Base-by-base conservation (phyloP, 2,797 vertebrate genomes). In the Holocentrus rufus region DNA sequence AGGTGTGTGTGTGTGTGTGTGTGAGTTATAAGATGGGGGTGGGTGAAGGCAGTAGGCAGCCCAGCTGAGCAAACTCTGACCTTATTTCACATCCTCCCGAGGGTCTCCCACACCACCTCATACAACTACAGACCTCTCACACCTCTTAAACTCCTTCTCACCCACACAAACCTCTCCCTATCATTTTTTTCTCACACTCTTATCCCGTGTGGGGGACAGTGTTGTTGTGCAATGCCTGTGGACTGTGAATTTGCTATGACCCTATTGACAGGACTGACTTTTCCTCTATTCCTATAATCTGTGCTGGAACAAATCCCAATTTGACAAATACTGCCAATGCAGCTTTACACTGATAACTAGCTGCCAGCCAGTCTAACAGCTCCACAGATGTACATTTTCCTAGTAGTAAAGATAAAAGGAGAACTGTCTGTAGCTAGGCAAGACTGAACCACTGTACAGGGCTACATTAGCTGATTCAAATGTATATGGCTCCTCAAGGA, bases 61-160 rank as follows among this genome's bases (percentile, higher is more conserved):
- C 84, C 94, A 95, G 93, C 94, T 95, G 93, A 93, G 90, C 89
- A 95, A 94, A 94, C 93, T 84, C 77, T 82, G 77, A 90, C 87
- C 87, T 87, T 83, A 90, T 88, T 93, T 93, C 91, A 93, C 91
- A 93, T 91, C 91, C 92, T 90, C 86, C 83, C 17, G 82, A 88
- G 73, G 75, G 73, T 72, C 79, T 72, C 79, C 83, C 85, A 76
- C 82, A 69, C 85, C 80, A 57, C 81, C 79, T 80, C 68, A 79
- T 79, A 77, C 59, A 72, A 60, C 72, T 39, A 70, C 74, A 85
- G 47, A 83, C 56, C 46, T 69, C 59, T 64, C 42, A 68, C 61
- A 79, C 49, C 49, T 69, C 59, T 80, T 52, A 77, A 81, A 79
- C 49, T 53, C 42, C 14, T 6, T n/a, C 49, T 61, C 20, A 17